Base-by-base conservation (phyloP, 2,113 vertebrate species). In the Epinephelus cyanopodus region DNA sequence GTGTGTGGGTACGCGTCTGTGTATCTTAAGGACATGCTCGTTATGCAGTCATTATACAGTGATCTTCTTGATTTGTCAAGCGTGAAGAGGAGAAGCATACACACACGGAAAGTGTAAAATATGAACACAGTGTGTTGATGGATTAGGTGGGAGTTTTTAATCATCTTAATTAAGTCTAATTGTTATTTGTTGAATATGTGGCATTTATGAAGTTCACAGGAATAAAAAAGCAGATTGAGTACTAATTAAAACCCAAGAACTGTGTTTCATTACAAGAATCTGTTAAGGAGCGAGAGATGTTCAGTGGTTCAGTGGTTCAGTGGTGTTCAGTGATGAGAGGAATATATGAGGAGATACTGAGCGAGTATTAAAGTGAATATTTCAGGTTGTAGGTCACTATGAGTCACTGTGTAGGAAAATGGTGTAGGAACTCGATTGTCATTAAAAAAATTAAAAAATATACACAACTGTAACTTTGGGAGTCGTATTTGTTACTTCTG, bases 161-260 rank as follows among this genome's bases (percentile, higher is more conserved):
- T 91, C 74, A 89, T 93, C 81, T 92, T 93, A 93, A 95, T 95
- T 94, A 93, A 91, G 73, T 63, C 85, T 84, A 87, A 92, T 89
- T 89, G 85, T 89, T 92, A 92, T 93, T 92, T 90, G 90, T 87
- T 92, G 77, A 91, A 95, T 93, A 75, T 86, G 80, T 91, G 84
- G 78, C 88, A 90, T 93, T 90, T 83, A 81, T 83, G 23, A 81
- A 82, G 89, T 87, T 91, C 89, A 83, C 13, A 2, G 29, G 74
- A 85, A 90, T 64, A 88, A 81, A 83, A 73, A 89, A 73, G 86
- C 77, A 89, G 81, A 79, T 27, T 63, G 84, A 69, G 73, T 21
- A 21, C 70, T 94, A 91, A 93, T 92, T 93, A 90, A 76, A 90
- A 80, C 50, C 45, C 52, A 88, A 86, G 65, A 89, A 88, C 54